These are phyloP conservation scores for Motacilla tschutschensis DNA, from an alignment of 2,113 vertebrate genomes.

Conservation along the genomic window DNA sequence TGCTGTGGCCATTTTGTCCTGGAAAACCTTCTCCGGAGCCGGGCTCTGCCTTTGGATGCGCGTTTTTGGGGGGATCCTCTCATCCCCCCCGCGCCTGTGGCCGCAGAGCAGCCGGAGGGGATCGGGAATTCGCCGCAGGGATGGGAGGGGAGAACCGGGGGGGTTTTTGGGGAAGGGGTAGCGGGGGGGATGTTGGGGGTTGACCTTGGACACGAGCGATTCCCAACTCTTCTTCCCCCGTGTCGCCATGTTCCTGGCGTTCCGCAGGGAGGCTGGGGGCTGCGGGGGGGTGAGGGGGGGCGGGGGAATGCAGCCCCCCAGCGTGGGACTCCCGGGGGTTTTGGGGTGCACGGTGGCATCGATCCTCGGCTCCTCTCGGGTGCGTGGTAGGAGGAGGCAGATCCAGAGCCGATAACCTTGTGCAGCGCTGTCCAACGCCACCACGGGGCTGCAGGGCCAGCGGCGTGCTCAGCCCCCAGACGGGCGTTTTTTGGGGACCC, in stretches of 20 bases:
- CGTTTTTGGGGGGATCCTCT: background rate
- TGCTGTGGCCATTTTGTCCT: constrained; percentile 70
- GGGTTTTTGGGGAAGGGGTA: background rate
- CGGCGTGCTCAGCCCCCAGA: accelerated
- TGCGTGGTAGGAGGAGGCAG: background rate
- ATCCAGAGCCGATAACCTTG: background rate
- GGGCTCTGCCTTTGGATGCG: background rate
- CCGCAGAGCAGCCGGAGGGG: background rate
- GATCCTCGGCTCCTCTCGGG: accelerated
- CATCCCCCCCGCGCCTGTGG: background rate
- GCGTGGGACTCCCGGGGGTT: background rate
- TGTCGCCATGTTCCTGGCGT: background rate
- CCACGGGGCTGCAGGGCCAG: background rate
- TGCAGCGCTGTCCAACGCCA: background rate
- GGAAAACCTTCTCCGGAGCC: constrained; percentile 1
- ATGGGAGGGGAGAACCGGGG: background rate
- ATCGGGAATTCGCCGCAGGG: background rate
- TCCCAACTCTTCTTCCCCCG: background rate
- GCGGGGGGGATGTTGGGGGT: background rate
- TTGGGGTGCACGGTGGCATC: background rate
- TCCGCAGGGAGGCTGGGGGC: background rate
- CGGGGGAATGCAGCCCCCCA: background rate
- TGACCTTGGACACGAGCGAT: constrained; percentile 19
- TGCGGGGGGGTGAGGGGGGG: background rate
- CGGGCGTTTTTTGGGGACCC: accelerated